These are phyloP conservation scores for Synanthedon andrenaeformis DNA, from an alignment of 2,888 invertebrate species.

Conservation along the genomic window DNA sequence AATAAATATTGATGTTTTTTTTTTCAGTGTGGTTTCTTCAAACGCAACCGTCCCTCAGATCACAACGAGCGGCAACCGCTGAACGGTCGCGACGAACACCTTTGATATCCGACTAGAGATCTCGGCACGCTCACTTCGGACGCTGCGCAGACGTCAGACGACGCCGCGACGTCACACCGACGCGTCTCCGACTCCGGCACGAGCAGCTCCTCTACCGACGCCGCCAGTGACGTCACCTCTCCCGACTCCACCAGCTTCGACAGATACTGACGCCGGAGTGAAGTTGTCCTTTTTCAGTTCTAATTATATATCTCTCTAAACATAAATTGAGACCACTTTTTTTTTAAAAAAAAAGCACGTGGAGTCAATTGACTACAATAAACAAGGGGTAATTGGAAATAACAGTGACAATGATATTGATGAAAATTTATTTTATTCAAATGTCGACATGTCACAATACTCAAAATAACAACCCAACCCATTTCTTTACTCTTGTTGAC, in stretches of 20 bases:
- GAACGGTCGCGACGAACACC: conserved; percentile 84
- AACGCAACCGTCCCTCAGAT: conserved; percentile 86
- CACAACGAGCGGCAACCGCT: conserved; percentile 87
- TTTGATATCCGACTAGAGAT: conserved; percentile 64
- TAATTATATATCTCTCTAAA: conserved; percentile 6
- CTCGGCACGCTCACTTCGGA: conserved; percentile 20
- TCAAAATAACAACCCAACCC: no score
- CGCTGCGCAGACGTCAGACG: conserved; percentile 15
- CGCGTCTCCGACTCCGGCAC: conserved; percentile 18
- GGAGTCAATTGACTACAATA: no score
- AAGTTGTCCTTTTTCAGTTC: conserved; percentile 23
- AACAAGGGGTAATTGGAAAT: no score
- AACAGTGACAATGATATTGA: no score
- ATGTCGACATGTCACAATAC: no score
- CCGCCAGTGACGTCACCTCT: conserved; percentile 63
- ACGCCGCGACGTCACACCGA: conserved; percentile 20
- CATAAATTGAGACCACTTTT: background rate
- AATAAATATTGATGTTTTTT: background rate
- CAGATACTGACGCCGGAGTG: conserved; percentile 38
- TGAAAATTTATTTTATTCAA: no score
- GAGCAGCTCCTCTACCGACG: conserved; percentile 23
- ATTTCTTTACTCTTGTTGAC: no score
- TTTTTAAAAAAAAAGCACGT: conserved; percentile 4
- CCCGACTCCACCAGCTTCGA: conserved; percentile 55
- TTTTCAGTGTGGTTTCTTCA: conserved; percentile 90